These are phyloP conservation scores for Schizopygopsis malacanthus DNA, from an alignment of 2,797 vertebrate genomes.

Conservation along the genomic window DNA sequence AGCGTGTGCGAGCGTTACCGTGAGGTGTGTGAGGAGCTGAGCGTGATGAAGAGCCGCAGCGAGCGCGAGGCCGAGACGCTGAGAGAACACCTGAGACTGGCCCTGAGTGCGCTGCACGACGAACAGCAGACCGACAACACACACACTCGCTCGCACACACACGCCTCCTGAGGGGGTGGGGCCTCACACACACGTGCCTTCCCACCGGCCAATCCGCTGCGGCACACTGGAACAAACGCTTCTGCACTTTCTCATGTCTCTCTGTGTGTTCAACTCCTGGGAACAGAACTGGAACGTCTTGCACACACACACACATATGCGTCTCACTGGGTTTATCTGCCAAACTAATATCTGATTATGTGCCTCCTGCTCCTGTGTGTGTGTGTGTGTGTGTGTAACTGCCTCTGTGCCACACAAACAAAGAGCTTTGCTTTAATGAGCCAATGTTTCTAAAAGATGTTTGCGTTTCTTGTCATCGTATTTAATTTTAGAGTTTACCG, in stretches of 20 bases:
- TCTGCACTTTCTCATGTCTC: constrained; percentile 72
- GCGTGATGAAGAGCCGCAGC: constrained; percentile 85
- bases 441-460: constrained; percentile 70
- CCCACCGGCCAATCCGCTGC: constrained; percentile 59
- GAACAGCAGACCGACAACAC: constrained; percentile 82
- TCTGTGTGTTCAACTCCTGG: not conserved
- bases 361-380: not conserved
- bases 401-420: constrained; percentile 63
- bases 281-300: constrained; percentile 13
- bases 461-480: constrained; percentile 63
- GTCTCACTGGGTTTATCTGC: not conserved
- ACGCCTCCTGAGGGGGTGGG: not conserved
- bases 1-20: constrained; percentile 87
- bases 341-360: not conserved
- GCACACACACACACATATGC: not conserved
- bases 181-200: not conserved
- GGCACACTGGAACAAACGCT: constrained; percentile 75
- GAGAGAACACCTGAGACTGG: constrained; percentile 90
- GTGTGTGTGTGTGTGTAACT: constrained; percentile 40
- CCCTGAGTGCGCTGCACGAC: constrained; percentile 91
- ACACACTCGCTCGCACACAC: not conserved
- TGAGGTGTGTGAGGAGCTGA: constrained; percentile 88
- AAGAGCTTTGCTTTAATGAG: constrained; percentile 76
- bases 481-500: constrained; percentile 73
- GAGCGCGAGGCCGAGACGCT: constrained; percentile 91